Base-by-base conservation (phyloP, 2,797 vertebrate genomes). In the Lepidocolaptes lacrymiger region DNA sequence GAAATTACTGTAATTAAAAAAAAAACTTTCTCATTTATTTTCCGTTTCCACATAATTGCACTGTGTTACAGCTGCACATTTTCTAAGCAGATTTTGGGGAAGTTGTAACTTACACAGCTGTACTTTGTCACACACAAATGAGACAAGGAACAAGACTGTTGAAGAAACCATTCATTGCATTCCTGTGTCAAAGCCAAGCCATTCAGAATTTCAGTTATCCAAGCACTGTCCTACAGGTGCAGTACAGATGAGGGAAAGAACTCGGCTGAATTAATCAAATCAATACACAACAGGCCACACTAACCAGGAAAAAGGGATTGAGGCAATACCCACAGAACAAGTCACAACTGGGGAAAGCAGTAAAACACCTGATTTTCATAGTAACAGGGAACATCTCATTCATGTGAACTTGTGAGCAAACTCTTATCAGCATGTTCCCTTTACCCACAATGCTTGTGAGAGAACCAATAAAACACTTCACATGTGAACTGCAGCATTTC, bases 21-120 rank as follows among this genome's bases (percentile, higher is more conserved):
- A 22, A 0, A 3, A 3, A 4, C 73, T 24, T 4, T 10, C 1
- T 46, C 5, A 7, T 24, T 41, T 80, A 32, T 52, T 34, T 46
- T 19, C 43, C 15, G 16, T 19, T 86, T 63, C 26, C 22, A 59
- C 36, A 28, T 37, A 30, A n/a, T 14, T 66, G 2, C 6, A 30
- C 55, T 81, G 74, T 64, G 71, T 87, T 49, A 82, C 10, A 89
- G 63, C 11, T 39, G 27, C 58, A 67, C 5, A 28, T 67, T 86
- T 81, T 59, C 36, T 36, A 74, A 74, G 48, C 39, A 71, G 36
- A 39, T 48, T 54, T 48, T 48, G n/a, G 10, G 15, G 26, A 72
- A 67, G 52, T 13, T 63, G 11, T 16, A 71, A 58, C 15, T 73
- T 49, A 36, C 0, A 2, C 7, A 5, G 51, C 12, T 66, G 55